Evolutionary conservation across 2,888 invertebrate species (phyloP), one percentile per base, ranked within the genome.

Genomic region (Brenthis ino): DNA sequence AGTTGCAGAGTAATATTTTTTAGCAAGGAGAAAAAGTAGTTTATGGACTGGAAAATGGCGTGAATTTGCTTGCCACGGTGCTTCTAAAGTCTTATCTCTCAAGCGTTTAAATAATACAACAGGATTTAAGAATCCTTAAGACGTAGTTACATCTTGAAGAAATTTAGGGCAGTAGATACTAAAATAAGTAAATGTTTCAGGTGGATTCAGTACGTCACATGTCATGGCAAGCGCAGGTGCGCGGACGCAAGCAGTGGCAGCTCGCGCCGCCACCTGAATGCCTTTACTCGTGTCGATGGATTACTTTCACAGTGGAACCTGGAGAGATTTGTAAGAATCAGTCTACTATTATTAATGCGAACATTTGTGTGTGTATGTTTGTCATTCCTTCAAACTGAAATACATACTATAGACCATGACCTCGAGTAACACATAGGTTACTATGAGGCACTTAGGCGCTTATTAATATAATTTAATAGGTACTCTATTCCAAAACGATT

Each of bases 141-240:
- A 28, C 28, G 28, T 28, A 43, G 8, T 43, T 43, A 43, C 11
- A 8, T 8, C 51, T 51, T n/a, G 51, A n/a, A 53, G 16, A 16
- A 53, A n/a, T 53, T 2, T 16, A 6, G n/a, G 16, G 16, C 51
- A n/a, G n/a, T 6, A 33, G 11, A 3, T 13, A 14, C 24, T 33
- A 33, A 51, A n/a, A 51, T n/a, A 24, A 12, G 16, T 37, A n/a
- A 6, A 68, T 80, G 80, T 12, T 12, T 0, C 80, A 99, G 98
- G 96, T 99, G 76, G 99, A 99, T 88, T 97, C 98, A 72, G 99
- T 99, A 63, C 95, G 95, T 64, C 95, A 97, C 87, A 97, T 98
- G 67, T 99, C 99, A 2, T 99, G 99, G 99, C 99, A 99, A 89
- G 99, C 99, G 0, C 99, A 99, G 92, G 93, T 99, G 61, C 95